Evolutionary conservation across 2,888 invertebrate species (phyloP), one percentile per base, ranked within the genome.

Genomic region (Himalopsyche anomala): DNA sequence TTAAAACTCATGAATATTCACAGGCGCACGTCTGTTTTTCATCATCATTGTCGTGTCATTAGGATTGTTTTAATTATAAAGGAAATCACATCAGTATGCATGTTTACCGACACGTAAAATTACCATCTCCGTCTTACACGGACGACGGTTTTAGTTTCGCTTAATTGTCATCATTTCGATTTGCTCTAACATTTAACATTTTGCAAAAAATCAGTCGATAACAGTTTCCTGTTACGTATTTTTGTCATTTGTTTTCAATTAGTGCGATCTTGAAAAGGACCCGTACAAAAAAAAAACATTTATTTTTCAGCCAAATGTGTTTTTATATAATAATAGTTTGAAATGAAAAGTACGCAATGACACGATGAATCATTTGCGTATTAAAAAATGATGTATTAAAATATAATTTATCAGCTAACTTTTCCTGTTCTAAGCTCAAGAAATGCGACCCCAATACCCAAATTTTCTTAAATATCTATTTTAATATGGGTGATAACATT

Each of bases 71-170:
- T 62, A 62, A 62, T 62, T 62, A 62, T 62, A 62, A 62, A 62
- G 62, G 62, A 62, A 62, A 62, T 62, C 4, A 62, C 62, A 62
- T 28, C 19, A 19, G n/a, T 19, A 15, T 62, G 62, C 62, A 62
- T 62, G 62, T 62, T 62, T 62, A 62, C 62, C 62, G 62, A 9
- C 62, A 62, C 62, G 62, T 62, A 62, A 62, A 62, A 62, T 62
- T 8, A 28, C 11, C 62, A 28, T 19, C 62, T 62, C 28, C 62
- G 28, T 28, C 62, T 19, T 62, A 51, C 19, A 11, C 62, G 62
- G 62, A 62, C 19, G 62, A 6, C 62, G 19, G 62, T 9, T 62
- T 62, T 28, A 28, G n/a, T 62, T 62, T 62, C 62, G 62, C 19
- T 62, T 62, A 62, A 62, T 62, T 62, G 62, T 62, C 62, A 2